A percentile compares a stretch with the other conserved stretches of the same genome.
Conservation (phyloP, 2,888 invertebrate species). For the Metacarcinus magister region DNA sequence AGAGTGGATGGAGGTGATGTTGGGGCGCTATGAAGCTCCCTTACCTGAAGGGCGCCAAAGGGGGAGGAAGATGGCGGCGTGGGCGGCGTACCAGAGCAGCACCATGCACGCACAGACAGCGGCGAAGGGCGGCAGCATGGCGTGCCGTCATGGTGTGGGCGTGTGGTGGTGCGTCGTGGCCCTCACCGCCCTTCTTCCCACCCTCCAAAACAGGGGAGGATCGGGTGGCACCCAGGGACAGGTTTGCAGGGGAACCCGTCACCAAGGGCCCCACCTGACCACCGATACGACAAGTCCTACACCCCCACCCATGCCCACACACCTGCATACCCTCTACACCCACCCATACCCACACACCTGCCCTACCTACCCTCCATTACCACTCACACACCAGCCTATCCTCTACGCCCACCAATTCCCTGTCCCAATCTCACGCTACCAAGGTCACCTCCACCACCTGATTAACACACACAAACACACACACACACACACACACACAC, state of each 20-base stretch:
- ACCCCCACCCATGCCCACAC: not conserved
- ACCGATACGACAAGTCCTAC: not conserved
- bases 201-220: conserved; percentile 20
- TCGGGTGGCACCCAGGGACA: conserved; percentile 30
- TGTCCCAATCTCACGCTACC: not conserved
- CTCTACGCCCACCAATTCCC: not conserved
- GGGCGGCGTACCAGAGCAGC: conserved; percentile 46
- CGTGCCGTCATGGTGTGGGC: conserved; percentile 47
- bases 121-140: conserved; percentile 50
- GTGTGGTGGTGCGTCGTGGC: not conserved
- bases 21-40: not conserved
- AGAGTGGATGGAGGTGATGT: not conserved
- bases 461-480: not conserved
- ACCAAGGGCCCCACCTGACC: not conserved
- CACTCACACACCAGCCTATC: not conserved
- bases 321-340: not conserved
- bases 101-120: conserved; percentile 49
- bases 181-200: not conserved
- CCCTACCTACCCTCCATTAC: not conserved
- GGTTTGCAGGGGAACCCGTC: not conserved
- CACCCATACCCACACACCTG: not conserved
- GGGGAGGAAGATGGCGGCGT: not conserved
- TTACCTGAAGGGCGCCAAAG: conserved; percentile 56
- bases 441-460: not conserved
- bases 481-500: not conserved